phyloP scores from a whole-genome alignment of 2,113 vertebrate species.

The Rousettus leschenaultii region DNA sequence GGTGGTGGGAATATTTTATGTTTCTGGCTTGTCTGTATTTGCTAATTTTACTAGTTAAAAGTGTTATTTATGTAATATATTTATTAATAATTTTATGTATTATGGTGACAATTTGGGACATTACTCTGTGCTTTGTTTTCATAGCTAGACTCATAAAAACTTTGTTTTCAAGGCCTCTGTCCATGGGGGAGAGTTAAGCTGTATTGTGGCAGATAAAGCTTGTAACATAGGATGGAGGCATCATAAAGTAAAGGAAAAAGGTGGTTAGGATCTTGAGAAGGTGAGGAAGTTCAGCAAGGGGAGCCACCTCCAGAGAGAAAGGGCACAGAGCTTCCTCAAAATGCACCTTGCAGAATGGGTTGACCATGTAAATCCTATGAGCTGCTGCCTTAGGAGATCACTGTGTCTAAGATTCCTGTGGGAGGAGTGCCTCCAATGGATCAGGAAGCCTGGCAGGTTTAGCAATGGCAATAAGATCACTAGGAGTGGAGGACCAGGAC shows the following conservation, averaged over 20 bases:
- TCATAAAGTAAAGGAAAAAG: background rate
- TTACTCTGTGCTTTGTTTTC: background rate
- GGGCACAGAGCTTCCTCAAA: background rate
- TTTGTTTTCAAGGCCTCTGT: background rate
- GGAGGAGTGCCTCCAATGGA: background rate
- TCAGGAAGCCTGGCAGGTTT: background rate
- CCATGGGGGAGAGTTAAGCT: background rate
- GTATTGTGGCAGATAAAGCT: background rate
- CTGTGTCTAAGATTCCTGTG: background rate
- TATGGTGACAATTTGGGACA: background rate
- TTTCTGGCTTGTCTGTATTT: constrained; percentile 1
- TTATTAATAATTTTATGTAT: background rate
- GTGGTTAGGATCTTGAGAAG: background rate
- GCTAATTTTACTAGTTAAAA: background rate
- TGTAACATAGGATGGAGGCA: background rate
- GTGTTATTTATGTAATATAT: background rate
- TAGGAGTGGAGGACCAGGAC: background rate
- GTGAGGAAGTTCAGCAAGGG: background rate
- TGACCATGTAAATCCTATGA: background rate
- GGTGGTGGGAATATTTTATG: background rate
- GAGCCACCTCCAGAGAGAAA: background rate
- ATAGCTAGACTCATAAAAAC: background rate
- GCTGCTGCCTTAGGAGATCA: accelerated
- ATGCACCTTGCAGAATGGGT: background rate
- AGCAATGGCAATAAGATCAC: too few relatives aligned